These are phyloP conservation scores for Cherax destructor DNA, from an alignment of 1,140 invertebrate genomes.

Conservation along the genomic window DNA sequence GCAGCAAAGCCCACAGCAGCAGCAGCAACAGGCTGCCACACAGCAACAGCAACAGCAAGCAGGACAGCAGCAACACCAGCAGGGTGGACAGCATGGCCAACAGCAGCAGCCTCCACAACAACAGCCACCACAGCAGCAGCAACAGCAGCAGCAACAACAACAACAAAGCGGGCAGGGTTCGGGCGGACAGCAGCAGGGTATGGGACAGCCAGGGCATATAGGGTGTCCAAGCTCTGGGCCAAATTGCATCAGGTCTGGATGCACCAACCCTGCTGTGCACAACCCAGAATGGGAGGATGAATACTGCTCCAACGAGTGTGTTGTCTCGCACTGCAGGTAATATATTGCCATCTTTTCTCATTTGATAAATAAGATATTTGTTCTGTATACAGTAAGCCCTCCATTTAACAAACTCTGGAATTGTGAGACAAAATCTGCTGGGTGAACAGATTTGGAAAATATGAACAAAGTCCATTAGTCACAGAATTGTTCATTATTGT, in stretches of 20 bases:
- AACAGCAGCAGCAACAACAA: conserved; percentile 76
- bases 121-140: conserved; percentile 76
- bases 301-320: conserved; percentile 98
- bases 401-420: too few relatives aligned
- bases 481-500: too few relatives aligned
- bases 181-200: conserved; percentile 42
- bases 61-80: conserved; percentile 76
- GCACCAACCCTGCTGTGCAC: conserved; percentile 91
- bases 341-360: neutral
- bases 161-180: conserved; percentile 71
- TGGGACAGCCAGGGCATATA: conserved; percentile 47
- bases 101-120: conserved; percentile 70
- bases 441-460: too few relatives aligned
- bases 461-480: too few relatives aligned
- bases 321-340: conserved; percentile 92
- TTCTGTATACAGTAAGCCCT: too few relatives aligned
- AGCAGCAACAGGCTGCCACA: conserved; percentile 75
- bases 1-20: conserved; percentile 73
- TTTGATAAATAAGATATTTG: neutral
- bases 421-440: too few relatives aligned
- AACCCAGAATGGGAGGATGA: conserved; percentile 97
- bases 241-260: conserved; percentile 90
- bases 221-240: conserved; percentile 55
- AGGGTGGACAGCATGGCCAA: conserved; percentile 77
- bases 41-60: conserved; percentile 75